Evolutionary conservation across 53 echinoderm and acorn worm species (phyloP).

Genomic region (Luidia sarsii): DNA sequence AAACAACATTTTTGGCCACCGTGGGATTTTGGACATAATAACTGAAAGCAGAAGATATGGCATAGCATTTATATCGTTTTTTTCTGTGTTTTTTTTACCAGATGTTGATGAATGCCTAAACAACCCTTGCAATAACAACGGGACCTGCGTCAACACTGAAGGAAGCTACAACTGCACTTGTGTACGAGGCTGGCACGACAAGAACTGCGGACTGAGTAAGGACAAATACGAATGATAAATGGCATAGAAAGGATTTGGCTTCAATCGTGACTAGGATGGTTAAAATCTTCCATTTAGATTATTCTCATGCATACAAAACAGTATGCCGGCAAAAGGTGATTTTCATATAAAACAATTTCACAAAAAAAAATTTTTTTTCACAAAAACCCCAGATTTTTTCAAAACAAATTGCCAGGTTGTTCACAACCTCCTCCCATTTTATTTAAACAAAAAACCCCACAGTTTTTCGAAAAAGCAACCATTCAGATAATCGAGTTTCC

Average conservation of each 20-base stretch:
- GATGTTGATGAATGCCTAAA: conserved; percentile 81
- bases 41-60: no score
- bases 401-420: no score
- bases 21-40: no score
- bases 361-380: no score
- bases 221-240: background rate
- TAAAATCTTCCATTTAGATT: background rate
- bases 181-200: conserved; percentile 64
- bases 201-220: conserved; percentile 72
- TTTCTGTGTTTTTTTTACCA: conserved; percentile 43
- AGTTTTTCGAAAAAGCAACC: no score
- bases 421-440: no score
- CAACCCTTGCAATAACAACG: conserved; percentile 70
- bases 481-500: no score
- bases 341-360: no score
- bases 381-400: no score
- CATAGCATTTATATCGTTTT: no score
- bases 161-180: conserved; percentile 80
- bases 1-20: no score
- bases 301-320: background rate
- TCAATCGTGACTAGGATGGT: background rate
- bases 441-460: no score
- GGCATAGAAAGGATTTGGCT: background rate
- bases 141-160: conserved; percentile 64
- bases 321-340: background rate